Conservation (phyloP, 2,797 vertebrate genomes). For the Australoheros facetus region DNA sequence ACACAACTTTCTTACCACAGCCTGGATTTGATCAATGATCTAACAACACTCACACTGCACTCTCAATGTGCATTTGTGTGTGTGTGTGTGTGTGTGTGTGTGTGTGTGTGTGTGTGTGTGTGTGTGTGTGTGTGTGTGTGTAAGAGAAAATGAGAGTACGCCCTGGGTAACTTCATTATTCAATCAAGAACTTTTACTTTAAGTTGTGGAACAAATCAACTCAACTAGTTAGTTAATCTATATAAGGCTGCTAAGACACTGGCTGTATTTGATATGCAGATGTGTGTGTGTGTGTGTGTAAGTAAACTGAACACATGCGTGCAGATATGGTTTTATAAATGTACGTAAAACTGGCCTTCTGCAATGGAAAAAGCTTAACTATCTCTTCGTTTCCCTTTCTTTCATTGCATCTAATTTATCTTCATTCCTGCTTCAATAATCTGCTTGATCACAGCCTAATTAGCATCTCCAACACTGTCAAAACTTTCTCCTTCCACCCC, state of each 20-base stretch:
- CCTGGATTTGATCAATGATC: constrained; percentile 82
- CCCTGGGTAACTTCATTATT: constrained; percentile 67
- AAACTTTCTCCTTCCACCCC: neutral
- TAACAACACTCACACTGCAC: constrained; percentile 66
- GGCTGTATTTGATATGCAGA: constrained; percentile 11
- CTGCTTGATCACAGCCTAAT: constrained; percentile 39
- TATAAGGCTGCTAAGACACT: constrained; percentile 36
- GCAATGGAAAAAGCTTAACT: neutral
- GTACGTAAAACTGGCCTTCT: neutral
- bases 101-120: constrained; percentile 51
- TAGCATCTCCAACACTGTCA: constrained; percentile 51
- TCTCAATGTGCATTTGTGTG: constrained; percentile 58
- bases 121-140: constrained; percentile 14
- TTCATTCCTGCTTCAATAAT: neutral
- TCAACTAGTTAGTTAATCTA: constrained; percentile 48
- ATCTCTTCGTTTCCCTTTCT: neutral
- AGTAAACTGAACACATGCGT: neutral
- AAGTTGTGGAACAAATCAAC: constrained; percentile 66
- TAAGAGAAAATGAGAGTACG: constrained; percentile 25
- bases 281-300: neutral
- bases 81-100: constrained; percentile 21
- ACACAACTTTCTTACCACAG: constrained; percentile 65
- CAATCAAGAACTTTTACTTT: constrained; percentile 66
- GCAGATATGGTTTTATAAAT: neutral
- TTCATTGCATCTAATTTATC: neutral